Base-by-base conservation (phyloP, 37 sponge, comb jelly and placozoan species). In the Crambe crambe region DNA sequence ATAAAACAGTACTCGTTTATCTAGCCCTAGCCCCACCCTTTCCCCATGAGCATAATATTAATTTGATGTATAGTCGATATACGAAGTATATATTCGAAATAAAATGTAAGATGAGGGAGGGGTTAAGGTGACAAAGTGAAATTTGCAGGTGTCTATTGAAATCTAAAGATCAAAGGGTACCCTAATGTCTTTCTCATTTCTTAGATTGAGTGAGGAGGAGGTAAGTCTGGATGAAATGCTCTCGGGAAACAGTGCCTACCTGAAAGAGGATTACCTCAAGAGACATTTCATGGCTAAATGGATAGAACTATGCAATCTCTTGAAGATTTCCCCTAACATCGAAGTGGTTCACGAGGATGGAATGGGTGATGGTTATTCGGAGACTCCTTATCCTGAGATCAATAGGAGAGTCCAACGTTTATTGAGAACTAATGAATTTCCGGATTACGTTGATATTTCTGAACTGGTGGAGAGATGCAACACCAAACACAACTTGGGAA, bases 191-290 rank as follows among this genome's bases (percentile, higher is more conserved):
- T 20, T 47, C 1, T 34, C 4, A 42, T 42, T 31, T 10, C 2
- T 26, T 39, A 70, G 84, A 44, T 34, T 81, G 36, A 81, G 69
- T 26, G 94, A 93, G 56, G 70, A 65, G 0, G 90, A 89, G 20
- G 41, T 93, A 21, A 38, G 51, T 3, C 36, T 93, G 63, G 91
- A 93, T 29, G 94, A 93, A 20, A 89, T 93, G 94, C 64, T 82
- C 29, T 62, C 75, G 23, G 87, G 76, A 10, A 56, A 57, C 25
- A 85, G 84, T 51, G 78, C 90, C 26, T 93, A 93, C 70, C 47
- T 93, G 34, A 82, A 76, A 56, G 86, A 81, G 32, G 91, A 93
- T 72, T 36, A 68, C 23, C 61, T 89, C 36, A 89, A 89, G 72
- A 80, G 82, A 27, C 82, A 86, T 27, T 86, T 89, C 22, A 31